phyloP scores from a whole-genome alignment of 2,888 invertebrate species.

The Epistrophe eligans region DNA sequence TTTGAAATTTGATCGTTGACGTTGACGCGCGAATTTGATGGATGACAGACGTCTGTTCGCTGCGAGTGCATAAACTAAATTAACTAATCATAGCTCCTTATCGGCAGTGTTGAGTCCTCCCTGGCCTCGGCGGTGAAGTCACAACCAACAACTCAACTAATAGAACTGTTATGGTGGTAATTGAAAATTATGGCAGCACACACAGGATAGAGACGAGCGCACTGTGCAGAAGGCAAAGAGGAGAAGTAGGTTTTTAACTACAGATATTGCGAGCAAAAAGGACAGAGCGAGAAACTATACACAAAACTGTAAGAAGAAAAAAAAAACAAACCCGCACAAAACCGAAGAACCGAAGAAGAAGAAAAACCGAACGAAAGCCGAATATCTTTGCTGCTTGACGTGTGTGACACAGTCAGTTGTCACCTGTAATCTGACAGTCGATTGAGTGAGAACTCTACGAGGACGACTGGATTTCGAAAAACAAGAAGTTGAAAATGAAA shows the following conservation, averaged over 20 bases:
- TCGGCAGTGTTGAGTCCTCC: constrained; percentile 81
- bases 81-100: constrained; percentile 83
- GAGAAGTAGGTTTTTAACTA: constrained; percentile 59
- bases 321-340: constrained; percentile 51
- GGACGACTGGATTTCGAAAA: constrained; percentile 77
- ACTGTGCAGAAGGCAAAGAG: background rate
- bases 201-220: constrained; percentile 36
- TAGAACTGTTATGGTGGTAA: constrained; percentile 81
- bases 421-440: constrained; percentile 84
- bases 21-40: constrained; percentile 62
- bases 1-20: constrained; percentile 10
- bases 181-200: constrained; percentile 60
- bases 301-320: constrained; percentile 24
- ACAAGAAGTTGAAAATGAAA: constrained; percentile 30
- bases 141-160: constrained; percentile 69
- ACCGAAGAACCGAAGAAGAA: constrained; percentile 54
- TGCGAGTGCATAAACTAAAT: constrained; percentile 83
- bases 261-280: constrained; percentile 7
- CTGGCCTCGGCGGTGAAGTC: constrained; percentile 39
- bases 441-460: constrained; percentile 79
- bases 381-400: constrained; percentile 73
- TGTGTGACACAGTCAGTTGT: constrained; percentile 83
- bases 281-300: constrained; percentile 45
- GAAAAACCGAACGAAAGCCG: constrained; percentile 68
- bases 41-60: constrained; percentile 81